Conservation (phyloP, 2,797 vertebrate species). For the Artibeus lituratus region DNA sequence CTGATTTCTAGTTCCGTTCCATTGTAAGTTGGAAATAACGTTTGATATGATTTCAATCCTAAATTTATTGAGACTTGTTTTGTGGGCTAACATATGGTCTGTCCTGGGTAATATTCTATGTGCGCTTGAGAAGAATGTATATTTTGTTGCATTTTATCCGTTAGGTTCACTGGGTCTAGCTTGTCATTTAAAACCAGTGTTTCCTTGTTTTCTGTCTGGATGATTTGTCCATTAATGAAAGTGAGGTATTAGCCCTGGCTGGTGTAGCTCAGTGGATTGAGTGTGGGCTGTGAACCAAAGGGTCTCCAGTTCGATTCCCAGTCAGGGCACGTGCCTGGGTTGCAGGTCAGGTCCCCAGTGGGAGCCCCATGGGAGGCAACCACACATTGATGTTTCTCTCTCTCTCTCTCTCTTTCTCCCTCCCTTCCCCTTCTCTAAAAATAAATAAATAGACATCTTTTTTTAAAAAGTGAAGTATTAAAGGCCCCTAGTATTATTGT, state of each 20-base stretch:
- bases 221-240: neutral
- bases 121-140: neutral
- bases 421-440: too few species aligned
- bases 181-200: neutral
- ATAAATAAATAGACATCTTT: too few species aligned
- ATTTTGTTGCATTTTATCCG: neutral
- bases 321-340: too few species aligned
- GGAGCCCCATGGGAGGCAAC: too few species aligned
- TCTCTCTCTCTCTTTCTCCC: too few species aligned
- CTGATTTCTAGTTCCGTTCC: neutral
- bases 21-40: neutral
- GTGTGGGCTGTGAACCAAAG: too few species aligned
- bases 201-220: neutral
- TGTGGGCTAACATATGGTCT: neutral
- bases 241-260: neutral
- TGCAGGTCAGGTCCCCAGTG: too few species aligned
- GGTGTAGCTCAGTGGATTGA: too few species aligned
- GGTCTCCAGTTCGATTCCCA: too few species aligned
- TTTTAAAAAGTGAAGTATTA: neutral
- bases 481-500: neutral
- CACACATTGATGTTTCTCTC: too few species aligned
- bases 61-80: neutral
- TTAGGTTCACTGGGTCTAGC: neutral
- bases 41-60: neutral
- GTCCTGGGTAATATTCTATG: neutral